A percentile compares a stretch with the other conserved stretches of the same genome.
phyloP scores from a whole-genome alignment of 2,888 invertebrate genomes.

The Auanema freiburgensis region DNA sequence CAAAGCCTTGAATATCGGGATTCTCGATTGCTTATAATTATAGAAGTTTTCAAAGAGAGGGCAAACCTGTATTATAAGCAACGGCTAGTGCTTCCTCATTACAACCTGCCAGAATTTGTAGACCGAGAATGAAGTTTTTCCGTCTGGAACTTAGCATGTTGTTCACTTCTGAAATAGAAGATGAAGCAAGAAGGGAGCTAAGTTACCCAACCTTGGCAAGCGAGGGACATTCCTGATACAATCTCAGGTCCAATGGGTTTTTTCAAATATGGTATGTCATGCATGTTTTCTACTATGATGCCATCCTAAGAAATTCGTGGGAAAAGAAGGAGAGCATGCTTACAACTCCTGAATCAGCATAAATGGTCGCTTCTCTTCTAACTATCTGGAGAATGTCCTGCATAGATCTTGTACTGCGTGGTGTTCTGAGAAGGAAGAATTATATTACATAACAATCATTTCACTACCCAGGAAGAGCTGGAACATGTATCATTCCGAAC shows the following conservation, averaged over 20 bases:
- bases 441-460: neutral
- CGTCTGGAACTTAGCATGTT: slow-evolving; percentile 22
- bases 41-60: no score
- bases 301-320: slow-evolving; percentile 40
- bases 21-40: no score
- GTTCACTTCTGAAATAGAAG: slow-evolving; percentile 9
- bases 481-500: slow-evolving; percentile 61
- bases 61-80: slow-evolving; percentile 74
- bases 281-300: slow-evolving; percentile 60
- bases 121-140: slow-evolving; percentile 64
- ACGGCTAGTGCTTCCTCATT: slow-evolving; percentile 79
- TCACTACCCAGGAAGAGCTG: slow-evolving; percentile 39
- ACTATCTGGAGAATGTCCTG: slow-evolving; percentile 35
- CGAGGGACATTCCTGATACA: slow-evolving; percentile 36
- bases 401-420: slow-evolving; percentile 21
- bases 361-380: slow-evolving; percentile 36
- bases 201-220: slow-evolving; percentile 35
- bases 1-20: slow-evolving; percentile 46
- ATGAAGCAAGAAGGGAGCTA: neutral
- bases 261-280: slow-evolving; percentile 55
- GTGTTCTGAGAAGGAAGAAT: slow-evolving; percentile 26
- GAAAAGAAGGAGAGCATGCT: neutral
- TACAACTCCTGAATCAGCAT: slow-evolving; percentile 38
- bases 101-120: slow-evolving; percentile 76
- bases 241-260: slow-evolving; percentile 38